Percentiles rank a stretch among this genome's conserved stretches.
Conservation (phyloP, 2,797 vertebrate species). For the Oreochromis grahami region DNA sequence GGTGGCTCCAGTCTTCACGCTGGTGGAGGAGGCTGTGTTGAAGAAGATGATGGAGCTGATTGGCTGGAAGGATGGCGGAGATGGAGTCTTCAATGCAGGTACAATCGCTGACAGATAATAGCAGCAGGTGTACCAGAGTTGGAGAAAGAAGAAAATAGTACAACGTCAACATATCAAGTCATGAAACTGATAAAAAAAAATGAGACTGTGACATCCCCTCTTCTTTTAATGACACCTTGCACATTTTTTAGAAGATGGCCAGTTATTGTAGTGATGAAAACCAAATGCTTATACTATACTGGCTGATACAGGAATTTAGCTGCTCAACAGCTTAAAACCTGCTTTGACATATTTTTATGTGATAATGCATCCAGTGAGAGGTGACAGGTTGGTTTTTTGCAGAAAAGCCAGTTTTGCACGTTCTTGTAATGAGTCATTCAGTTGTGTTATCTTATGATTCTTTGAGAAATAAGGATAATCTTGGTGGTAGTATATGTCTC, state of each 20-base stretch:
- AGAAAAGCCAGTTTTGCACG: not conserved
- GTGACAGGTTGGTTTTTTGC: not conserved
- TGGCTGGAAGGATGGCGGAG: slow-evolving; percentile 85
- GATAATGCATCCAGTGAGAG: not conserved
- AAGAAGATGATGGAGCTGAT: slow-evolving; percentile 85
- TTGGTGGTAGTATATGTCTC: not conserved
- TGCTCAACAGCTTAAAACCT: not conserved
- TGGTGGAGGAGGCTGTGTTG: slow-evolving; percentile 83
- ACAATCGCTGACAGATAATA: not conserved
- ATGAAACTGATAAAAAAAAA: not conserved
- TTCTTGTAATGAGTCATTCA: not conserved
- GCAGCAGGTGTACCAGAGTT: not conserved
- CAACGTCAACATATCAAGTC: not conserved
- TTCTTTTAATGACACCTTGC: not conserved
- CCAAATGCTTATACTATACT: not conserved
- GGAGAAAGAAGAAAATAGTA: not conserved
- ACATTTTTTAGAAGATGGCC: not conserved
- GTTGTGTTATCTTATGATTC: not conserved
- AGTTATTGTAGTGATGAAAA: not conserved
- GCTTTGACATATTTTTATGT: not conserved
- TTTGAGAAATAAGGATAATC: not conserved
- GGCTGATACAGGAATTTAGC: not conserved
- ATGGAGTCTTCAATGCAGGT: slow-evolving; percentile 81
- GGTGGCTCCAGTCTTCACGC: slow-evolving; percentile 84
- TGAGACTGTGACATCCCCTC: not conserved